Percentiles rank a stretch among this genome's conserved stretches.
Evolutionary conservation across 2,888 invertebrate species (phyloP).

Genomic region (Agrochola circellaris): DNA sequence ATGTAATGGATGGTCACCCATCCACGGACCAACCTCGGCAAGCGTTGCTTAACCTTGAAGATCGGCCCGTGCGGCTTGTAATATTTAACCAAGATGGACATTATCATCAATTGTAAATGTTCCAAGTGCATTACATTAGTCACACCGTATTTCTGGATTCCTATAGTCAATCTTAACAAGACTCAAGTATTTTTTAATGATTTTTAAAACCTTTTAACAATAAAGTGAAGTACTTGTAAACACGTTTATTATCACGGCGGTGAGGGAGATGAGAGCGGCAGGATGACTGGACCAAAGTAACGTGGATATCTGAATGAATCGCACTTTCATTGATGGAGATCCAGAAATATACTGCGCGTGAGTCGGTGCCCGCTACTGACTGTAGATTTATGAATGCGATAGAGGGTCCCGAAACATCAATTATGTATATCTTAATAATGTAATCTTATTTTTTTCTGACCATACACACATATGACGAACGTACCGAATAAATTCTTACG

Average conservation of each 20-base stretch:
- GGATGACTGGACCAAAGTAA: slow-evolving; percentile 71
- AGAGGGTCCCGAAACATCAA: slow-evolving; percentile 45
- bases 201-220: slow-evolving; percentile 32
- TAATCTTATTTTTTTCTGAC: background rate
- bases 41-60: no score
- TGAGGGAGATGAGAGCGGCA: slow-evolving; percentile 34
- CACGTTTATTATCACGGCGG: slow-evolving; percentile 45
- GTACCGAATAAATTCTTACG: background rate
- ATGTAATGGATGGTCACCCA: no score
- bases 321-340: slow-evolving; percentile 84
- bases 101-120: background rate
- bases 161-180: background rate
- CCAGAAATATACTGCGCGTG: slow-evolving; percentile 82
- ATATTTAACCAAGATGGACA: no score
- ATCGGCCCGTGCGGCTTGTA: no score
- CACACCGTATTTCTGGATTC: background rate
- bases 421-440: no score
- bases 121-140: slow-evolving; percentile 12
- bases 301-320: slow-evolving; percentile 81
- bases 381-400: slow-evolving; percentile 64
- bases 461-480: background rate
- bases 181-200: slow-evolving; percentile 7
- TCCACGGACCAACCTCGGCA: no score
- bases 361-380: slow-evolving; percentile 74
- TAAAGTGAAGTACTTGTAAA: slow-evolving; percentile 24